Base-by-base conservation (phyloP, 2,113 vertebrate species). In the Fulica atra region DNA sequence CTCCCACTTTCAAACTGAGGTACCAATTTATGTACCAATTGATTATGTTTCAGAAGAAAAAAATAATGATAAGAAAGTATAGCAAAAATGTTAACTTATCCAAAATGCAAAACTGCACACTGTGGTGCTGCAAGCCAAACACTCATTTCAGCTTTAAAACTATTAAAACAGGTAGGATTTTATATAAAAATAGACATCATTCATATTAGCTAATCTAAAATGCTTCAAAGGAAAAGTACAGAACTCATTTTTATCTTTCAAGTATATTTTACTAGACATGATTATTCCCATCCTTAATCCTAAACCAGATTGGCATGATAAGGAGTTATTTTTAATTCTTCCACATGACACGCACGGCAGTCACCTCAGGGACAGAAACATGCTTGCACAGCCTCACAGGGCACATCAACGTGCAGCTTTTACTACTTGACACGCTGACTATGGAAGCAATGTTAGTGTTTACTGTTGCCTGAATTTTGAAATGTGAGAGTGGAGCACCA, bases 311-410 rank as follows among this genome's bases (percentile, higher is more conserved):
- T 70, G 61, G 66, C 33, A 94, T 73, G 91, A 18, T 15, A 86
- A 71, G 42, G n/a, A 94, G 69, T 42, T 93, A 81, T 91, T 93
- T 96, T 93, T 88, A 93, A 76, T 81, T 57, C 53, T 65, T 78
- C 31, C 68, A 64, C 9, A 50, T 28, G 24, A 90, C 64, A 53
- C 40, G 38, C 51, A 44, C 1, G 5, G 89, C 36, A 78, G 56
- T 16, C 86, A 86, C 29, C 64, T 83, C 66, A 51, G 46, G 48
- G 40, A 57, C 76, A 64, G 48, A 88, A 59, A 59, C 8, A 11
- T 16, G 8, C 48, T 92, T 33, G 61, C 53, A 61, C 61, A 74
- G 61, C 69, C 35, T 86, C 20, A 3, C 11, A 61, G 64, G 26
- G 51, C 38, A 70, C 38, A 36, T 16, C 12, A 71, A 71, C 31